Evolutionary conservation across 2,113 vertebrate genomes (phyloP), one percentile per base, ranked within the genome.

Genomic region (Blennius ocellaris): DNA sequence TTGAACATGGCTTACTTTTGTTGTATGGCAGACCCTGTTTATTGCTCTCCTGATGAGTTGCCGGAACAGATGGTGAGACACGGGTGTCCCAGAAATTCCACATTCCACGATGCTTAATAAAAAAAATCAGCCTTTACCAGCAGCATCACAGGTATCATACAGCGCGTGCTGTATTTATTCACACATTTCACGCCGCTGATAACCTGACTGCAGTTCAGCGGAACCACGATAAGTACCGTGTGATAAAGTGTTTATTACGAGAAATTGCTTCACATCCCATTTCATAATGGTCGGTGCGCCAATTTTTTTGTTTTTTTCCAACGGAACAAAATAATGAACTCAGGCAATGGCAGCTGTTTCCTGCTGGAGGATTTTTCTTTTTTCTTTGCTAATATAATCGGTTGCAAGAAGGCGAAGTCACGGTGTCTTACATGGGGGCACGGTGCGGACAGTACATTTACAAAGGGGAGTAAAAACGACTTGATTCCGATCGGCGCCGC

Each of bases 21-120:
- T 43, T 12, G 39, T 44, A 17, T 14, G 57, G 41, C 16, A 36
- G 38, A 52, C 10, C 54, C 41, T 16, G 10, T 16, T 15, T 17
- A 75, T 16, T 56, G 51, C 61, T 69, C 15, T 70, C 63, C 55
- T 76, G 63, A 61, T 47, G 17, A 45, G 38, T 36, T 15, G 54
- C 14, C 39, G 53, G 16, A 66, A 55, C 83, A 87, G 87, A 83
- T 85, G 85, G 66, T 67, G 12, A 81, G 44, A 77, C 79, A 55
- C 11, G 49, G 60, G 57, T 58, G 77, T 85, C 78, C 80, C 79
- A 48, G 58, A 16, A 45, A n/a, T 21, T 37, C 44, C 38, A 53
- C 44, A 63, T 80, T 74, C 77, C 64, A 17, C 70, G 68, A 69
- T 61, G 71, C 64, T 55, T 53, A 44, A 65, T 58, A 40, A 58